Conservation (phyloP, 2,797 vertebrate genomes). For the Catamblyrhynchus diadema region DNA sequence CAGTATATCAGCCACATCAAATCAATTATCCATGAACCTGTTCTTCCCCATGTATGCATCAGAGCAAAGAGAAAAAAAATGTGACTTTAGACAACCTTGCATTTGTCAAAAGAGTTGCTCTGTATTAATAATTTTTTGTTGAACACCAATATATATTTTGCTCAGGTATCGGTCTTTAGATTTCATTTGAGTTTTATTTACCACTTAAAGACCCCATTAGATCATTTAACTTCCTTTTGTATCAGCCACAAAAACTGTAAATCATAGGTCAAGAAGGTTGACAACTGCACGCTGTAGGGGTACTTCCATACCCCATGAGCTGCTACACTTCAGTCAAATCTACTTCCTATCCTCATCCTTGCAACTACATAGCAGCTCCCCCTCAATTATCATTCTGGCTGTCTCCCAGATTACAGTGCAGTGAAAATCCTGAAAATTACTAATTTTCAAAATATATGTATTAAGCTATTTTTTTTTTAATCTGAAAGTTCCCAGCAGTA, state of each 20-base stretch:
- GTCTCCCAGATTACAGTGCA: background rate
- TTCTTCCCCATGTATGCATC: background rate
- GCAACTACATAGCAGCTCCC: background rate
- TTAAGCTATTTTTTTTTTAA: background rate
- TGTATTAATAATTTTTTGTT: background rate
- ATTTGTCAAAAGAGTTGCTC: background rate
- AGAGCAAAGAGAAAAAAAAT: background rate
- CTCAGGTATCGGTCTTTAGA: background rate
- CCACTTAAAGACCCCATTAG: background rate
- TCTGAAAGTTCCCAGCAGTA: background rate
- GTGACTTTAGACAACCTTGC: background rate
- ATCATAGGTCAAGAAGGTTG: background rate
- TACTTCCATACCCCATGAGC: background rate
- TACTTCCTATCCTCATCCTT: background rate
- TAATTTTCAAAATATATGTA: background rate
- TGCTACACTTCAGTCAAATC: background rate
- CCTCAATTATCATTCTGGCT: background rate
- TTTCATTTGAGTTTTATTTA: background rate
- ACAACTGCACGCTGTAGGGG: background rate
- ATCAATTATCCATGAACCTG: fast-evolving
- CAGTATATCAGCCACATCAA: background rate
- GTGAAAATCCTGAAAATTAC: background rate
- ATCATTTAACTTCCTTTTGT: background rate
- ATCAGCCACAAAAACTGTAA: background rate
- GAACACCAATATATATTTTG: background rate